Conservation (phyloP, 2,113 vertebrate species). For the Pedionomus torquatus region DNA sequence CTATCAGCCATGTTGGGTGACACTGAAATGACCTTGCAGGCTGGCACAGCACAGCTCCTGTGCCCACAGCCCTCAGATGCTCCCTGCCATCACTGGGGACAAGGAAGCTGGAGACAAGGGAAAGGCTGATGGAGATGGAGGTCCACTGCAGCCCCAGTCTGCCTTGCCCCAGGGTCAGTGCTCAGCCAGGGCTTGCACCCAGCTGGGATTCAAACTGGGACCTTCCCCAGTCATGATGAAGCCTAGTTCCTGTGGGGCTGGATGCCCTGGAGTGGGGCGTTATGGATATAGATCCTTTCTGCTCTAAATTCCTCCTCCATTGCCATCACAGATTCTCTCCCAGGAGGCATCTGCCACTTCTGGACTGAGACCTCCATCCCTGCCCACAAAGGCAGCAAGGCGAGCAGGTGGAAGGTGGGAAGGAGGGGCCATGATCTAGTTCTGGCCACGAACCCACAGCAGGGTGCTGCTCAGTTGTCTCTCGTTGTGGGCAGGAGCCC, state of each 20-base stretch:
- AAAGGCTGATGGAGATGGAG: fast-evolving
- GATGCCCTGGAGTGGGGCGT: fast-evolving
- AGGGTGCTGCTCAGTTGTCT: not conserved
- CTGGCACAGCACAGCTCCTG: fast-evolving
- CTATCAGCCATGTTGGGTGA: not conserved
- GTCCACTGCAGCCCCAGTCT: not conserved
- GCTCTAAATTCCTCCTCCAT: not conserved
- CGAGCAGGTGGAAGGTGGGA: not conserved
- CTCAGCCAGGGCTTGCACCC: fast-evolving
- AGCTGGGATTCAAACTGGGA: not conserved
- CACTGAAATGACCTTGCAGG: constrained; percentile 39
- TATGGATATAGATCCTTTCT: fast-evolving
- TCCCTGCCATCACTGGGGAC: not conserved
- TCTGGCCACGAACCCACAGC: not conserved
- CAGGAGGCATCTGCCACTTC: not conserved
- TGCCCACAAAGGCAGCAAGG: fast-evolving
- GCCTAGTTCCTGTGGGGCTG: fast-evolving
- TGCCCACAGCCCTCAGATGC: not conserved
- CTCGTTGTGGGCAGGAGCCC: not conserved
- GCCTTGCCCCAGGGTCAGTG: fast-evolving
- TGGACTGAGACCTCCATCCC: not conserved
- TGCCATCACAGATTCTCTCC: not conserved
- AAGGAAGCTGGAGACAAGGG: fast-evolving
- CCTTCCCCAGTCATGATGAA: not conserved
- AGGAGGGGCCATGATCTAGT: not conserved